Evolutionary conservation across 1,140 invertebrate species (phyloP).

Genomic region (Tetragonula clypearis): DNA sequence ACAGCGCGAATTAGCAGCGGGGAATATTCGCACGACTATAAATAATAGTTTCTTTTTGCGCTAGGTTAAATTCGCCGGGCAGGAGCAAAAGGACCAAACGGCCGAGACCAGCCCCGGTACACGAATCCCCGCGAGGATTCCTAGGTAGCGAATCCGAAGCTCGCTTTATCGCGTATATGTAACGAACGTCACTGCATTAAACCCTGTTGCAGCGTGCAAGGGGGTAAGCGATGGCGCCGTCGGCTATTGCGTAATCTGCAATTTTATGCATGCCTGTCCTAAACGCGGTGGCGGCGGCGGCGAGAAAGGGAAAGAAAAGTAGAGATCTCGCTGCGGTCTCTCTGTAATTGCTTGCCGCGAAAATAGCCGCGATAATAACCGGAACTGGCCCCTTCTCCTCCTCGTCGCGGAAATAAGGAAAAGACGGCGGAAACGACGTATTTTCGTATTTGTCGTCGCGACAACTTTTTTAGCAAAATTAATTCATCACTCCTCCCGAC

Average conservation of each 20-base stretch:
- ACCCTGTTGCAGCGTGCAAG: conserved; percentile 35
- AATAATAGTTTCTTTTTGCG: conserved; percentile 38
- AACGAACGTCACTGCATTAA: conserved; percentile 69
- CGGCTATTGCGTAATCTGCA: conserved; percentile 68
- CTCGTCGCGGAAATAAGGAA: background rate
- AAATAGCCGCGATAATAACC: conserved; percentile 58
- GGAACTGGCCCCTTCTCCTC: background rate
- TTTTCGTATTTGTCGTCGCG: background rate
- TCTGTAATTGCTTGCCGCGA: conserved; percentile 60
- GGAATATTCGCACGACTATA: conserved; percentile 41
- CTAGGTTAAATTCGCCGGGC: conserved; percentile 24
- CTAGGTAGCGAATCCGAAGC: conserved; percentile 52
- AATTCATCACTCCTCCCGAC: too few relatives aligned
- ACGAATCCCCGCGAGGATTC: conserved; percentile 60
- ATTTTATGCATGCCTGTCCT: conserved; percentile 61
- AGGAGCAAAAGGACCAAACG: conserved; percentile 32
- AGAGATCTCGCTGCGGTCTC: conserved; percentile 59
- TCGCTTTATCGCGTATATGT: conserved; percentile 59
- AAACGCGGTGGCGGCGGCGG: conserved; percentile 32
- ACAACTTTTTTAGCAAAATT: conserved; percentile 3
- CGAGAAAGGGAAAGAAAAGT: conserved; percentile 60
- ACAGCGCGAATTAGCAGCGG: conserved; percentile 12
- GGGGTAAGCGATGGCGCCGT: conserved; percentile 64
- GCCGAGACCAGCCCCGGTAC: background rate
- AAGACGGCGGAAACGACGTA: background rate